Conservation (phyloP, 37 sponge, comb jelly and placozoan genomes). For the Axinella damicornis region DNA sequence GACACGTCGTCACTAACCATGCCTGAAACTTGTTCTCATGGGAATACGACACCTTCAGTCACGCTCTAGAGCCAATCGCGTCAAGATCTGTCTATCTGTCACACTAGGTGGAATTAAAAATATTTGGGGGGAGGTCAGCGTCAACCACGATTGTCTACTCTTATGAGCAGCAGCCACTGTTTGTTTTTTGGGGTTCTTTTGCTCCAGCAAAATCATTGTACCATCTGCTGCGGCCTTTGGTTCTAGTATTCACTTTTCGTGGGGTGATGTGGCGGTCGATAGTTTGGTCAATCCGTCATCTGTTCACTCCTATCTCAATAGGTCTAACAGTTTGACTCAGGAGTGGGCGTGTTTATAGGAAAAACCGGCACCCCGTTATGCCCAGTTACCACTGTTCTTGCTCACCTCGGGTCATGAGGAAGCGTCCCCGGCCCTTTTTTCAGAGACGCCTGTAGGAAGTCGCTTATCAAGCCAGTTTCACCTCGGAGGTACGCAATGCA, state of each 20-base stretch:
- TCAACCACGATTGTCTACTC: neutral
- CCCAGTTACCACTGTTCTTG: neutral
- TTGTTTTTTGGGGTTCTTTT: conserved; percentile 56
- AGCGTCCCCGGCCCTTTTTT: conserved; percentile 1
- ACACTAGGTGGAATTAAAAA: neutral
- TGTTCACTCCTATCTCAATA: neutral
- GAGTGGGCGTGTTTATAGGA: conserved; percentile 3
- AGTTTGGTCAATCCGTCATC: neutral
- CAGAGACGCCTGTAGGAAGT: neutral
- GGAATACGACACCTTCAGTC: neutral
- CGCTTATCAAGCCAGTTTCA: conserved; percentile 5
- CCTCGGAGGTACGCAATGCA: neutral
- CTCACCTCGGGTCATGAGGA: neutral
- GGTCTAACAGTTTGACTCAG: conserved; percentile 20
- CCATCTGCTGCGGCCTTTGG: conserved; percentile 9
- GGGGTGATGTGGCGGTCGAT: conserved; percentile 10
- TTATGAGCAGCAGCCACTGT: conserved; percentile 39
- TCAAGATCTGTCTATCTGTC: neutral
- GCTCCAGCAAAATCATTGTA: conserved; percentile 28
- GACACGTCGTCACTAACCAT: conserved; percentile 14
- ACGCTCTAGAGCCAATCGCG: neutral
- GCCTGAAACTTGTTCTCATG: neutral
- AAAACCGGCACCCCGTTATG: neutral
- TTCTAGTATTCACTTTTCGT: neutral
- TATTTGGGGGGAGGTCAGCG: too few relatives aligned